Evolutionary conservation across 1,140 invertebrate species (phyloP).

Genomic region (Drosophila sp.): DNA sequence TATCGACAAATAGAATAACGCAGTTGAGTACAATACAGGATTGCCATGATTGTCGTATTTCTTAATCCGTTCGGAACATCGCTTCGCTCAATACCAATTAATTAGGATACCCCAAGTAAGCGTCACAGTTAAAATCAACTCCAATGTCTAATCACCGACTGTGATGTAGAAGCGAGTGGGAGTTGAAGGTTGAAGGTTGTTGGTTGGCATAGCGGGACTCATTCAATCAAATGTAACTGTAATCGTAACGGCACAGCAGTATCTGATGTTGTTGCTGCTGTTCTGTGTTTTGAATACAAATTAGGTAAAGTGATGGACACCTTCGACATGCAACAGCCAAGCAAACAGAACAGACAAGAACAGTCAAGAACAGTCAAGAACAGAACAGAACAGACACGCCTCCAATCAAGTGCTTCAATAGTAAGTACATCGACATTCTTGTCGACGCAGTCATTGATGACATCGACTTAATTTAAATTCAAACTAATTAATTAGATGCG

Average conservation of each 20-base stretch:
- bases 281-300: constrained; percentile 77
- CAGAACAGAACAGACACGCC: constrained; percentile 55
- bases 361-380: too few relatives aligned
- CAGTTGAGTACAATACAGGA: constrained; percentile 6
- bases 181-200: too few relatives aligned
- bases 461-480: constrained; percentile 78
- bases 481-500: constrained; percentile 79
- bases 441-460: constrained; percentile 55
- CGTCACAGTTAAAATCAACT: constrained; percentile 53
- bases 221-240: constrained; percentile 79
- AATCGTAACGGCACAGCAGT: constrained; percentile 51
- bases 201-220: constrained; percentile 39
- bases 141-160: constrained; percentile 51
- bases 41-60: constrained; percentile 23
- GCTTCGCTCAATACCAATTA: constrained; percentile 63
- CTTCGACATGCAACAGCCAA: constrained; percentile 56
- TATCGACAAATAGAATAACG: neutral
- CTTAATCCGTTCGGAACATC: constrained; percentile 49
- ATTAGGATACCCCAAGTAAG: constrained; percentile 49
- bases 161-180: neutral
- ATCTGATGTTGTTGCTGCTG: constrained; percentile 27
- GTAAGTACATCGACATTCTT: constrained; percentile 42
- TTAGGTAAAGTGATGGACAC: constrained; percentile 69
- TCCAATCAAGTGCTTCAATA: constrained; percentile 54
- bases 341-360: constrained; percentile 11